Evolutionary conservation across 2,888 invertebrate genomes (phyloP).

Genomic region (Mesopsocus fuscifrons): DNA sequence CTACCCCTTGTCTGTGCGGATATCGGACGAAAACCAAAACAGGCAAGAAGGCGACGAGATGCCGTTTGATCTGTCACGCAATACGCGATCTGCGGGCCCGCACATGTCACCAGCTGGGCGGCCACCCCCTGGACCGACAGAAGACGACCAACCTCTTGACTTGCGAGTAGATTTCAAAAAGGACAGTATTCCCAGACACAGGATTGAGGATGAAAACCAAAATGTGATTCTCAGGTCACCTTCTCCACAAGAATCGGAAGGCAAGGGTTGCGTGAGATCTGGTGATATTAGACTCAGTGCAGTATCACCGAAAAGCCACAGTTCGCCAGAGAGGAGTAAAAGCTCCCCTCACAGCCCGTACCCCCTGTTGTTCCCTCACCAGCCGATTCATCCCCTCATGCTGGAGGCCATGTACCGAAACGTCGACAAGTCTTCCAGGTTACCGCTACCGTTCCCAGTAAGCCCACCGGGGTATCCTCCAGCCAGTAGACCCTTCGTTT

Average conservation of each 20-base stretch:
- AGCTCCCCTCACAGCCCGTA: slow-evolving; percentile 16
- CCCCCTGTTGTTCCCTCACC: slow-evolving; percentile 35
- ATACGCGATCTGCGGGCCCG: slow-evolving; percentile 18
- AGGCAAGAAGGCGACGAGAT: slow-evolving; percentile 27
- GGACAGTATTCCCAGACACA: slow-evolving; percentile 28
- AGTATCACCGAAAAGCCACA: slow-evolving; percentile 11
- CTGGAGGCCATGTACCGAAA: slow-evolving; percentile 47
- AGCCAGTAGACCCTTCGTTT: slow-evolving; percentile 19
- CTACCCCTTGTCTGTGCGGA: slow-evolving; percentile 42
- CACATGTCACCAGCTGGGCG: slow-evolving; percentile 22
- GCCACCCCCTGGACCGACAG: slow-evolving; percentile 27
- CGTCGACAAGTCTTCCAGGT: slow-evolving; percentile 33
- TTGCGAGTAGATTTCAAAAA: slow-evolving; percentile 74
- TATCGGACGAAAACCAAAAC: slow-evolving; percentile 26
- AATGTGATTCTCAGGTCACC: slow-evolving; percentile 40
- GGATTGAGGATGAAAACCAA: slow-evolving; percentile 69
- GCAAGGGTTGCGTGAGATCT: slow-evolving; percentile 19
- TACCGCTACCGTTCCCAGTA: slow-evolving; percentile 36
- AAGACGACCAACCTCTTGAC: slow-evolving; percentile 68
- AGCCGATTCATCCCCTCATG: slow-evolving; percentile 48
- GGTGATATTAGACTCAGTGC: slow-evolving; percentile 1
- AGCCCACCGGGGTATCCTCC: slow-evolving; percentile 27
- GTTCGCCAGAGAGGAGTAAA: slow-evolving; percentile 13
- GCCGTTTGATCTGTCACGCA: slow-evolving; percentile 46
- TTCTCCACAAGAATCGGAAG: slow-evolving; percentile 17